Evolutionary conservation across 2,888 invertebrate genomes (phyloP).

Genomic region (Temnothorax unifasciatus): DNA sequence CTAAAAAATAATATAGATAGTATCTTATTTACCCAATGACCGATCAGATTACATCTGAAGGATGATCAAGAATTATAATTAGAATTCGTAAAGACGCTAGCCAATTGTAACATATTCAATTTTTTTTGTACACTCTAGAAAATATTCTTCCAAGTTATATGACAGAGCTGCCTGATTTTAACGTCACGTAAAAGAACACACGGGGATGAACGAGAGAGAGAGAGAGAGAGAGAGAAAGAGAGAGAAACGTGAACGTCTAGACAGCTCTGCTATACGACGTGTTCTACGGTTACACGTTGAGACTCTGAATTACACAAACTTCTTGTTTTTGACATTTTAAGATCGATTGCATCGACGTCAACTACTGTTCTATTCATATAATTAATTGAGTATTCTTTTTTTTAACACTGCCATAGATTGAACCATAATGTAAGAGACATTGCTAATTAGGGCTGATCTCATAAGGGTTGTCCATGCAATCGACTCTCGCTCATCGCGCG

Average conservation of each 20-base stretch:
- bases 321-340: not conserved
- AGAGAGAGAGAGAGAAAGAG: constrained; percentile 50
- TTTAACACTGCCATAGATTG: not conserved
- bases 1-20: not conserved
- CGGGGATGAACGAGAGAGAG: constrained; percentile 33
- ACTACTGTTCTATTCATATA: not conserved
- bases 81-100: constrained; percentile 7
- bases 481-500: constrained; percentile 18
- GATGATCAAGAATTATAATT: not conserved
- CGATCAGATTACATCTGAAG: constrained; percentile 7
- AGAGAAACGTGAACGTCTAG: constrained; percentile 20
- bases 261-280: constrained; percentile 21
- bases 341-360: not conserved
- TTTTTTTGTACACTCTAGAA: constrained; percentile 58
- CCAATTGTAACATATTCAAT: not conserved
- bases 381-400: constrained; percentile 4
- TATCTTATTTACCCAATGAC: no score
- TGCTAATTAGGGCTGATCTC: constrained; percentile 17
- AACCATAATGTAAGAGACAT: not conserved
- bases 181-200: constrained; percentile 4
- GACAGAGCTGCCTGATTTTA: constrained; percentile 36
- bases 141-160: constrained; percentile 70
- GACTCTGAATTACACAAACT: constrained; percentile 4
- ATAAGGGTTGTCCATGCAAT: constrained; percentile 23
- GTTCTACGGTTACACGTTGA: constrained; percentile 19